phyloP scores from a whole-genome alignment of 2,888 invertebrate genomes.

The Criorhina ranunculi region DNA sequence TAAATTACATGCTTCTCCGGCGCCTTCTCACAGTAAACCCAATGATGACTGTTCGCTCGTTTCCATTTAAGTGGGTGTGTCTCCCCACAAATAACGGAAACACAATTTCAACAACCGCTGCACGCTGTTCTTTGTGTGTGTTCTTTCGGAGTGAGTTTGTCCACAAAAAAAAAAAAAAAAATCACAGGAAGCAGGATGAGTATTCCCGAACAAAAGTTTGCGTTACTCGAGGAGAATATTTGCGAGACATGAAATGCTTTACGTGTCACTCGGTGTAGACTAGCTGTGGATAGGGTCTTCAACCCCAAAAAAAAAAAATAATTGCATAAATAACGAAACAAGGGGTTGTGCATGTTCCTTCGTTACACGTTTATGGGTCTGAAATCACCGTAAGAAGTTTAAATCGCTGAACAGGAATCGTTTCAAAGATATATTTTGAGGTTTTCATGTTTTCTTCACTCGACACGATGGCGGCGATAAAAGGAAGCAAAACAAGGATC shows the following conservation, averaged over 20 bases:
- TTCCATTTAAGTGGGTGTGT: conserved; percentile 50
- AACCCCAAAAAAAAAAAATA: conserved; percentile 56
- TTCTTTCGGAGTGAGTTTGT: background rate
- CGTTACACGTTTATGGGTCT: conserved; percentile 54
- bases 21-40: conserved; percentile 2
- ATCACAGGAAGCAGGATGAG: conserved; percentile 39
- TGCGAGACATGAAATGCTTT: conserved; percentile 70
- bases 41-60: conserved; percentile 41
- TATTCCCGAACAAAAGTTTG: conserved; percentile 63
- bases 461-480: conserved; percentile 3
- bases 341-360: conserved; percentile 42
- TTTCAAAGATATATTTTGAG: conserved; percentile 2
- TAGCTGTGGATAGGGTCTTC: conserved; percentile 69
- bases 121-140: conserved; percentile 41
- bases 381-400: background rate
- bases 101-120: conserved; percentile 55
- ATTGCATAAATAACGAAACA: conserved; percentile 60
- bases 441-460: background rate
- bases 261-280: conserved; percentile 66
- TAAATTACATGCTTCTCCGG: conserved; percentile 55
- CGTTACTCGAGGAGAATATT: conserved; percentile 45
- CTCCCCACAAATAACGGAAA: conserved; percentile 58
- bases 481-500: conserved; percentile 7
- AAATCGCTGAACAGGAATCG: conserved; percentile 3
- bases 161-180: too few species aligned